A percentile compares a stretch with the other conserved stretches of the same genome.
Conservation (phyloP, 2,888 invertebrate species). For the Mythimna loreyi region DNA sequence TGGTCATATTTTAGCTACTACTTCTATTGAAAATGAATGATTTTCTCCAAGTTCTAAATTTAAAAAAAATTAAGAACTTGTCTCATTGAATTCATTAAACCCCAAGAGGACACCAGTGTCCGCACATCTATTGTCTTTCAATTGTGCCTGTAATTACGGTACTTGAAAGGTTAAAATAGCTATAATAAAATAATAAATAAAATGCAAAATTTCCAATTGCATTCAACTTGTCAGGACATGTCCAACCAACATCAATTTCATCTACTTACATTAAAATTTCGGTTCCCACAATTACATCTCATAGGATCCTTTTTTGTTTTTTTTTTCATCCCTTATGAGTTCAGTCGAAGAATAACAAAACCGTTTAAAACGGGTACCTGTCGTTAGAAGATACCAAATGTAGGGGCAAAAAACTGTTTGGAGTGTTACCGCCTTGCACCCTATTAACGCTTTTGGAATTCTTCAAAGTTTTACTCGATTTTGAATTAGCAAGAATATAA, state of each 20-base stretch:
- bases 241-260: slow-evolving; percentile 10
- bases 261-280: background rate
- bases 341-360: slow-evolving; percentile 30
- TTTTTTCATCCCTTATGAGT: slow-evolving; percentile 42
- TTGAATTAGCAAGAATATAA: background rate
- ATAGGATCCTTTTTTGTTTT: background rate
- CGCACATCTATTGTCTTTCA: too few relatives aligned
- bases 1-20: too few relatives aligned
- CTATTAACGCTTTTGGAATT: slow-evolving; percentile 5
- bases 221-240: slow-evolving; percentile 36
- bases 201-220: background rate
- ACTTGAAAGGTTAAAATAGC: too few relatives aligned
- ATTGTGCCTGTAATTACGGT: too few relatives aligned
- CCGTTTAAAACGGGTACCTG: slow-evolving; percentile 47
- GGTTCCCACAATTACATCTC: slow-evolving; percentile 40
- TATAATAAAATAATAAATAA: too few relatives aligned
- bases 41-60: too few relatives aligned
- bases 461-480: background rate
- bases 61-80: too few relatives aligned
- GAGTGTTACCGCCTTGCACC: slow-evolving; percentile 40
- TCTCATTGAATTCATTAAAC: too few relatives aligned
- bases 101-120: too few relatives aligned
- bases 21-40: too few relatives aligned
- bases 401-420: slow-evolving; percentile 36
- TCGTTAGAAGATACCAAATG: slow-evolving; percentile 7